These are phyloP conservation scores for Philypnodon macrostomus DNA, from an alignment of 2,797 vertebrate species.

Conservation along the genomic window DNA sequence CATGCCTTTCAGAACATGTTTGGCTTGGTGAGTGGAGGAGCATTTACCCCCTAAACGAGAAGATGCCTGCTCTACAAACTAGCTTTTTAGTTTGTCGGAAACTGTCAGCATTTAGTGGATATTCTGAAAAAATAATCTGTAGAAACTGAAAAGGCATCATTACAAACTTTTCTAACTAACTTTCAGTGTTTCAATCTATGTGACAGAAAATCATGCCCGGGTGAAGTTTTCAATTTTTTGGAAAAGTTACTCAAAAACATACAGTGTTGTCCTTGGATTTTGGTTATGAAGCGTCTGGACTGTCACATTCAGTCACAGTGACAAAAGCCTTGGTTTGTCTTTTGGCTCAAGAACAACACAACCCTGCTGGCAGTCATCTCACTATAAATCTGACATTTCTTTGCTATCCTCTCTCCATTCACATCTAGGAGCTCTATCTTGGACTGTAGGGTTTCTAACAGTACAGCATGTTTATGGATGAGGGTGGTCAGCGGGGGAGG, in stretches of 20 bases:
- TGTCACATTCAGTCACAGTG: slow-evolving; percentile 44
- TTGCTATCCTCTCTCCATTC: slow-evolving; percentile 6
- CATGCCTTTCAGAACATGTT: too few relatives aligned
- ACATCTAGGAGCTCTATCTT: slow-evolving; percentile 11
- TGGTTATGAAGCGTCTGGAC: slow-evolving; percentile 43
- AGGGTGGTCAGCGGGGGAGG: slow-evolving; percentile 25
- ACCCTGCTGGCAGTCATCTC: slow-evolving; percentile 27
- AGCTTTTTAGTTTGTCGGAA: too few relatives aligned
- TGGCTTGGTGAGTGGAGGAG: too few relatives aligned
- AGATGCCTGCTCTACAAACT: too few relatives aligned
- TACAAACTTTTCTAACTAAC: slow-evolving; percentile 25
- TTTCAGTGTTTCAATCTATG: slow-evolving; percentile 5
- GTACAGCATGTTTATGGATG: slow-evolving; percentile 6
- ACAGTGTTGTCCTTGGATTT: slow-evolving; percentile 42
- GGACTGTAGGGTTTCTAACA: background rate
- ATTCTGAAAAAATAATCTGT: too few relatives aligned
- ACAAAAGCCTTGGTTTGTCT: slow-evolving; percentile 51
- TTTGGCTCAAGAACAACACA: slow-evolving; percentile 23
- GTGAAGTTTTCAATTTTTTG: slow-evolving; percentile 25
- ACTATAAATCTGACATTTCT: slow-evolving; percentile 6
- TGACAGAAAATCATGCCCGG: background rate
- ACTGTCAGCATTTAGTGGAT: too few relatives aligned
- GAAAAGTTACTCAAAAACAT: slow-evolving; percentile 16
- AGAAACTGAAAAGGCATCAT: too few relatives aligned
- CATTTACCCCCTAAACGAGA: too few relatives aligned